These are phyloP conservation scores for Notodromas monacha DNA, from an alignment of 2,888 invertebrate species.

Conservation along the genomic window DNA sequence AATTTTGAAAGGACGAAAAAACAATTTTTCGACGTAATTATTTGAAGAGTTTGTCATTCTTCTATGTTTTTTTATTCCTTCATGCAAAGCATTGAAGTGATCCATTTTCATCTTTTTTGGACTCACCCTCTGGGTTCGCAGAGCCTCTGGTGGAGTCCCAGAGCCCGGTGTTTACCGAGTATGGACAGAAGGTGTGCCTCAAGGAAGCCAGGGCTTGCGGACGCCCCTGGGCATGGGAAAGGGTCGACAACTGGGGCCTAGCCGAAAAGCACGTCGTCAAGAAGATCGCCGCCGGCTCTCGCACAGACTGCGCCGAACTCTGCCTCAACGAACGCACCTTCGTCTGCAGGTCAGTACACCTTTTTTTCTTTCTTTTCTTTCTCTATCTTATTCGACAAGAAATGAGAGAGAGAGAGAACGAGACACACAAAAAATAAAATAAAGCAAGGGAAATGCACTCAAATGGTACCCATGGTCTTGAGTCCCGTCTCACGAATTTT, in stretches of 20 bases:
- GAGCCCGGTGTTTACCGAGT: constrained; percentile 16
- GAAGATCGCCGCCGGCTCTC: constrained; percentile 12
- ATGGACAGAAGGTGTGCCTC: constrained; percentile 15
- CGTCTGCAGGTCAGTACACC: constrained; percentile 15
- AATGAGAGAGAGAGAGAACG: neutral
- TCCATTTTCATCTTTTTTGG: too few species aligned
- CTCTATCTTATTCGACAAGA: neutral
- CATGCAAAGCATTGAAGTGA: too few species aligned
- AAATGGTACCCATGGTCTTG: too few species aligned
- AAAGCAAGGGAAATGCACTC: too few species aligned
- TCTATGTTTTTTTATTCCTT: too few species aligned
- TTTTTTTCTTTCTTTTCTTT: too few species aligned
- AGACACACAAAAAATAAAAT: too few species aligned
- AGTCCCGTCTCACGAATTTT: too few species aligned
- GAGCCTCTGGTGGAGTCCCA: constrained; percentile 14
- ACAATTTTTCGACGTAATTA: too few species aligned
- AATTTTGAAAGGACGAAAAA: too few species aligned
- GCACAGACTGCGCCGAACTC: constrained; percentile 15
- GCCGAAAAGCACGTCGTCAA: constrained; percentile 12
- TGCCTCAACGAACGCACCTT: constrained; percentile 16
- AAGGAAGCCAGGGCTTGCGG: constrained; percentile 11
- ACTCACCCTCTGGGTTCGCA: too few species aligned
- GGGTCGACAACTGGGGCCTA: constrained; percentile 14
- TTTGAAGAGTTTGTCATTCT: too few species aligned
- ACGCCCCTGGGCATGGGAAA: constrained; percentile 16